Conservation (phyloP, 1,140 invertebrate genomes). For the Goniozus legneri region DNA sequence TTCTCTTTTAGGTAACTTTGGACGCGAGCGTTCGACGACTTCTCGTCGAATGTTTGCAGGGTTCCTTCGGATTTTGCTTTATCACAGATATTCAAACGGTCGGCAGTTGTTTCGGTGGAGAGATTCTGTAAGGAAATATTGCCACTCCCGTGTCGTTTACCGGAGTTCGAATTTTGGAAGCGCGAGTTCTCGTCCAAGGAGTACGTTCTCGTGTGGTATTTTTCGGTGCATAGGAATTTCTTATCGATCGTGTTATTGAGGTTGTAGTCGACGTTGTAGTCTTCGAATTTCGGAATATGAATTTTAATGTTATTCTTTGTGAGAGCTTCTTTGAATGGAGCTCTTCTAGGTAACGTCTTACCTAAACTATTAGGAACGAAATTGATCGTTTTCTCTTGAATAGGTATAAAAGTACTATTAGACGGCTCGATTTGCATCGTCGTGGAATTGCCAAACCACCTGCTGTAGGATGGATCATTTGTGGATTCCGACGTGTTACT, state of each 20-base stretch:
- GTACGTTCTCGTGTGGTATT: constrained; percentile 29
- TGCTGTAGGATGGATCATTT: constrained; percentile 11
- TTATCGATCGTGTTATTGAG: constrained; percentile 24
- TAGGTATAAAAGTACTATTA: constrained; percentile 6
- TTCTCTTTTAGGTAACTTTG: not conserved
- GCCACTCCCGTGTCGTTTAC: constrained; percentile 9
- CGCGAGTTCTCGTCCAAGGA: constrained; percentile 34
- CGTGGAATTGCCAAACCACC: constrained; percentile 7
- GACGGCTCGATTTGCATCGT: not conserved
- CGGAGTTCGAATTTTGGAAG: constrained; percentile 16
- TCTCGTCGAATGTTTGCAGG: constrained; percentile 13
- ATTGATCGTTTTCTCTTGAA: constrained; percentile 24
- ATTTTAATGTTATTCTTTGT: constrained; percentile 27
- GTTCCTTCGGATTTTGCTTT: constrained; percentile 31
- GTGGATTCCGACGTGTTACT: constrained; percentile 10
- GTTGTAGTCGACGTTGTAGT: constrained; percentile 25
- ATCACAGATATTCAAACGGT: constrained; percentile 6
- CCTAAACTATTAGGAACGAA: constrained; percentile 34
- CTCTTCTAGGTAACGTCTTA: constrained; percentile 21
- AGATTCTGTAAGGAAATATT: constrained; percentile 30
- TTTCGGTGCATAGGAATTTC: constrained; percentile 16
- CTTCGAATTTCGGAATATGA: constrained; percentile 13
- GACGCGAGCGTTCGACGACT: not conserved
- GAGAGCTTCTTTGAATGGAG: constrained; percentile 15
- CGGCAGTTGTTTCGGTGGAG: constrained; percentile 13